Base-by-base conservation (phyloP, 1,140 invertebrate species). In the Mactra quadrangularis region DNA sequence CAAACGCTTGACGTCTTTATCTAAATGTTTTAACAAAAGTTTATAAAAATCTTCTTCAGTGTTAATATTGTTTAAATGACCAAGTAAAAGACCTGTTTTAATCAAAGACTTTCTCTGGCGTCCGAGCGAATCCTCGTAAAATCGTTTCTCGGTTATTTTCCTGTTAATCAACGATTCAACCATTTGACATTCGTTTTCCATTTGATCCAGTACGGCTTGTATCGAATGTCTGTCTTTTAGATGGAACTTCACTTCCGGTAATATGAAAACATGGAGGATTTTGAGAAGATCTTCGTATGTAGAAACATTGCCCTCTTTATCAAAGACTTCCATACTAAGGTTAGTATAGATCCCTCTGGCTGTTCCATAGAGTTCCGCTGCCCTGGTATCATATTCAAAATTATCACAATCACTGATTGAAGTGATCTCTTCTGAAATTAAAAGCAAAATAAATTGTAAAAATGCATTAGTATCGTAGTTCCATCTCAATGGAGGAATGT, bases 381-480 rank as follows among this genome's bases (percentile, higher is more conserved):
- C 22, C n/a, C 45, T 22, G 17, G 60, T 45, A 33, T 72, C 52
- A 33, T 31, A 55, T 27, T 68, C 59, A 33, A 45, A 45, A 9
- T 47, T n/a, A 0, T 13, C 47, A 35, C n/a, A 4, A 3, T 64
- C 45, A 11, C 35, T 25, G 52, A 78, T 64, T 50, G 38, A 41
- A 6, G 6, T 41, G 25, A 82, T 53, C 55, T 66, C 38, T 25
- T 82, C 79, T 82, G 79, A 57, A 82, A 82, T 22, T 52, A 2
- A 78, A 47, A 76, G 38, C n/a, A 9, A 6, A 27, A 29, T 15
- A 15, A 7, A 15, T 41, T 7, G 15, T 41, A 7, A 15, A 41
- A 7, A 15, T 7, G 6, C 6, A 41, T 7, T 41, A 7, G 38
- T 41, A 41, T 41, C 38, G 38, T 41, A n/a, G n/a, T n/a, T n/a